Conservation (phyloP, 2,797 vertebrate species). For the Sebastes steindachneri region DNA sequence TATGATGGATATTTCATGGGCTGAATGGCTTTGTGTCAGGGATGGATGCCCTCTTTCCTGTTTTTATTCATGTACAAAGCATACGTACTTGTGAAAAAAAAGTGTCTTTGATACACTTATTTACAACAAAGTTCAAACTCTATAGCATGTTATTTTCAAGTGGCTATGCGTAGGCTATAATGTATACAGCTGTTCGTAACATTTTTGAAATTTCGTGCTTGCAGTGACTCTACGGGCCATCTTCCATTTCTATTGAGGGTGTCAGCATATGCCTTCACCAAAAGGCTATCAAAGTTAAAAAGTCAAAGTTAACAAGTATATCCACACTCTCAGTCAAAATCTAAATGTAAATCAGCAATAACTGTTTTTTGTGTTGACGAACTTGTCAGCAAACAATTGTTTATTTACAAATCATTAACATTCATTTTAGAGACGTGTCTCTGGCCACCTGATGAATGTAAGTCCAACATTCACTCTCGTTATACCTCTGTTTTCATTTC, state of each 20-base stretch:
- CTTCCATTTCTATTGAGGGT: background rate
- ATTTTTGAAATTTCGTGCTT: background rate
- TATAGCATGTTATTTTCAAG: background rate
- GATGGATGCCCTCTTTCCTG: conserved; percentile 27
- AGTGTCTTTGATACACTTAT: background rate
- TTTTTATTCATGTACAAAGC: conserved; percentile 19
- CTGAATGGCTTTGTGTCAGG: conserved; percentile 33
- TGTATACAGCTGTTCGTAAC: background rate
- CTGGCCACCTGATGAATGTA: background rate
- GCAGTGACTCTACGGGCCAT: no score
- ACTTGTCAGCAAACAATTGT: background rate
- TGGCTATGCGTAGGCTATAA: background rate
- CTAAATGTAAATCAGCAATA: background rate
- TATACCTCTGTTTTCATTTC: background rate
- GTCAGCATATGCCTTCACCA: background rate
- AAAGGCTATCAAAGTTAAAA: background rate
- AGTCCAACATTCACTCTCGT: background rate
- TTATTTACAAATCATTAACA: background rate
- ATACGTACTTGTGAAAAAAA: conserved; percentile 9
- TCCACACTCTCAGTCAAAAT: background rate
- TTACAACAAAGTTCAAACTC: background rate
- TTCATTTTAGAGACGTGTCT: no score
- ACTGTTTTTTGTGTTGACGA: background rate
- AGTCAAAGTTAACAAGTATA: no score
- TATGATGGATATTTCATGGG: conserved; percentile 61